Base-by-base conservation (phyloP, 2,888 invertebrate genomes). In the Dolichopus griseipennis region DNA sequence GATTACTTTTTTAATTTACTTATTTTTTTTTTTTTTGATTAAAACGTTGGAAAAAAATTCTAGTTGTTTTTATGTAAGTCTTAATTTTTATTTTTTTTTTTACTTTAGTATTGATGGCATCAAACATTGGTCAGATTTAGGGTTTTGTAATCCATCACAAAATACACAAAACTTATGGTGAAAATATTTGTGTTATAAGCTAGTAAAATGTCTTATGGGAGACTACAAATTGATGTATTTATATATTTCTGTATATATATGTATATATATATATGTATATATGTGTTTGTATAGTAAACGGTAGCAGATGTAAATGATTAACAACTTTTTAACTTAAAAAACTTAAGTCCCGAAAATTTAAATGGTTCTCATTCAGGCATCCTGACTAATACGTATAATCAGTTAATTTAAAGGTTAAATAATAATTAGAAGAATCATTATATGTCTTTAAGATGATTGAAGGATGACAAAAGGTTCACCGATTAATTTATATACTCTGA, bases 61-160 rank as follows among this genome's bases (percentile, higher is more conserved):
- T 52, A 2, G 6, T 52, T 43, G 9, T 15, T 52, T 6, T 52
- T 52, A 2, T 52, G 3, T 37, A 5, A 5, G 8, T n/a, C 18
- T 15, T 52, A 18, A 52, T 7, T 52, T 7, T 12, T 52, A 18
- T 15, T 7, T 1, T 52, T 52, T 52, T n/a, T 37, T 37, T 37
- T 52, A 4, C 18, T 52, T 52, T 18, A 7, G 15, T 52, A 18
- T 15, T 2, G 9, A 18, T 18, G 9, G 15, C 15, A 18, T 15
- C 15, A 2, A 12, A 52, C 15, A 15, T 18, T 52, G 52, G n/a
- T 52, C n/a, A 52, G 52, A 52, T 52, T 52, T 52, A 18, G 18
- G 52, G 52, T 52, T 52, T 52, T 52, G 52, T 52, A 52, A 52
- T 52, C 52, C 52, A 52, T 52, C 52, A 52, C 27, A 27, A 41